Conservation (phyloP, 2,797 vertebrate species). For the Nasua narica region DNA sequence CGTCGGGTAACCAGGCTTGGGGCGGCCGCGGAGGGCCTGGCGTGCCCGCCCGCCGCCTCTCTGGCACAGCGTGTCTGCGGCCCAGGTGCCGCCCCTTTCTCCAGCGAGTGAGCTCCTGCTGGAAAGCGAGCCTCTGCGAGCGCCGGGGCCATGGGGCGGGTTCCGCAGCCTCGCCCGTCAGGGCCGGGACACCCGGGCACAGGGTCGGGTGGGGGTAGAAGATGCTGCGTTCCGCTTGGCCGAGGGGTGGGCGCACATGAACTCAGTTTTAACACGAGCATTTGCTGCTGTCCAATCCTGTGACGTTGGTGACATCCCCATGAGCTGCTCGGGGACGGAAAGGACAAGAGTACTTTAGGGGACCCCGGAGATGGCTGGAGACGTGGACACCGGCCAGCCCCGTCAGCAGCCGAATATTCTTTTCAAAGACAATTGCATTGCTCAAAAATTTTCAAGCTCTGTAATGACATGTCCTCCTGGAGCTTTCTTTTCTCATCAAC, state of each 20-base stretch:
- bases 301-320: neutral
- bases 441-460: neutral
- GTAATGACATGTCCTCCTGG: neutral
- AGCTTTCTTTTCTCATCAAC: conserved; percentile 20
- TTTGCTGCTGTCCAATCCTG: neutral
- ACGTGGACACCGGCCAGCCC: neutral
- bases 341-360: neutral
- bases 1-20: neutral
- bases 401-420: fast-evolving
- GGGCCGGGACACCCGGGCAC: neutral
- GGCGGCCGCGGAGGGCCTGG: neutral
- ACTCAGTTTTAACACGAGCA: neutral
- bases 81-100: neutral
- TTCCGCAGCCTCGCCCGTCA: neutral
- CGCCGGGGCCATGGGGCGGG: neutral
- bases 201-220: neutral
- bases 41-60: neutral
- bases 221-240: neutral
- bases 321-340: neutral
- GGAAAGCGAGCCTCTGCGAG: neutral
- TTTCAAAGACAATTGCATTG: neutral
- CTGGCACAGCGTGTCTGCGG: neutral
- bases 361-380: neutral
- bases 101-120: neutral
- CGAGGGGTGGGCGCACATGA: neutral